Evolutionary conservation across 2,113 vertebrate species (phyloP), one percentile per base, ranked within the genome.

Genomic region (Solea solea): DNA sequence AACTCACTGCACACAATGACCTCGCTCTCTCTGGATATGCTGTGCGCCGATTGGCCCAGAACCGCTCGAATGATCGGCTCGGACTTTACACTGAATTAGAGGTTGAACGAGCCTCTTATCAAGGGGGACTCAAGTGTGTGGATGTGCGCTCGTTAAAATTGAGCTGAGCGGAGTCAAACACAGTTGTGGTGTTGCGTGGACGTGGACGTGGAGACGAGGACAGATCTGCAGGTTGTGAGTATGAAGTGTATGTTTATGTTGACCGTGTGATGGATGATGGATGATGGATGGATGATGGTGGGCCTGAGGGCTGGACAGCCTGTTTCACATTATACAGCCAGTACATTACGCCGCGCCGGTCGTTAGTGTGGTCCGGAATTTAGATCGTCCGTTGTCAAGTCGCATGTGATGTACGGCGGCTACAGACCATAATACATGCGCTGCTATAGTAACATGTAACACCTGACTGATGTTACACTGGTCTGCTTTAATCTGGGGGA

Each of bases 61-160:
- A 56, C 69, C 50, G 14, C 82, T 93, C 93, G 93, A 92, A 93
- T 84, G 91, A 93, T 93, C 88, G 34, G 80, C 71, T 78, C 63
- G 74, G 88, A 91, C 80, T 88, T 88, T 70, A 69, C 42, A 68
- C 56, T 65, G 83, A 71, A 65, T 62, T 69, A 89, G 81, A 55
- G 73, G 59, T 72, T 61, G 85, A 74, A 66, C 56, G 84, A 79
- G 49, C 58, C 28, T 34, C 63, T 66, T 57, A 70, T 64, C 62
- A 68, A 41, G 57, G 57, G 28, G 16, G 45, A 57, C 52, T 44
- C 2, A 16, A 67, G 46, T 51, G 8, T 41, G 34, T n/a, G 58
- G 50, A 58, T 75, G 45, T 66, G 53, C n/a, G 21, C 44, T 6
- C 3, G 58, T 57, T 64, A 41, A 64, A 65, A 83, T 57, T 67